A percentile compares a stretch with the other conserved stretches of the same genome.
phyloP scores from a whole-genome alignment of 2,888 invertebrate species.

The Flabesymbios commensalis region DNA sequence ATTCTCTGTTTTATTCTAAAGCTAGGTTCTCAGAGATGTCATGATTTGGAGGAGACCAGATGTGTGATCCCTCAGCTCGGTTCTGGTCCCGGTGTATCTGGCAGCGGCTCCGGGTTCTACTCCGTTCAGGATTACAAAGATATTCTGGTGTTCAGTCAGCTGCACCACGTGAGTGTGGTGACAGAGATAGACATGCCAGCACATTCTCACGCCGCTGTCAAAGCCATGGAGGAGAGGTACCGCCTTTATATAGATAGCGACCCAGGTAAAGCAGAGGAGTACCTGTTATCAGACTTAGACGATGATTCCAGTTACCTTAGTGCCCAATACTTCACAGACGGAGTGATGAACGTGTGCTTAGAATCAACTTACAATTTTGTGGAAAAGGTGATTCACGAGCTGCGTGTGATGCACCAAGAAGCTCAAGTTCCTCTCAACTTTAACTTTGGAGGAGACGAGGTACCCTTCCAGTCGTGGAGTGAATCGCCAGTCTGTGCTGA shows the following conservation, averaged over 20 bases:
- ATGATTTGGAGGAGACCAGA: conserved; percentile 40
- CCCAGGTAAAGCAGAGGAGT: neutral
- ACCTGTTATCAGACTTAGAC: conserved; percentile 23
- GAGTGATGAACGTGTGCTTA: conserved; percentile 51
- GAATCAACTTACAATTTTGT: conserved; percentile 50
- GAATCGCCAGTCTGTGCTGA: conserved; percentile 41
- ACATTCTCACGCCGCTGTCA: neutral
- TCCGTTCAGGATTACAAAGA: conserved; percentile 46
- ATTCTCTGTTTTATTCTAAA: too few species aligned
- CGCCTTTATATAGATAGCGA: neutral
- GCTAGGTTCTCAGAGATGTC: conserved; percentile 49
- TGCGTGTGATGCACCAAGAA: conserved; percentile 37
- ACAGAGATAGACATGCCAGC: neutral
- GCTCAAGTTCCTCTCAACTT: conserved; percentile 40
- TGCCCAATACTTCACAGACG: conserved; percentile 50
- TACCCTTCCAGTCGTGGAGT: conserved; percentile 43
- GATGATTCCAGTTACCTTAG: conserved; percentile 33
- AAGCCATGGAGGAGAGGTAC: neutral
- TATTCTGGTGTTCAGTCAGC: conserved; percentile 44
- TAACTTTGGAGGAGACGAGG: conserved; percentile 54
- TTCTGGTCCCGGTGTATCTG: conserved; percentile 39
- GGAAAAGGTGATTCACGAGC: conserved; percentile 37
- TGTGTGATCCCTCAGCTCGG: conserved; percentile 52
- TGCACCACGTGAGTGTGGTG: conserved; percentile 41
- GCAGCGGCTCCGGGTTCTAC: conserved; percentile 47